These are phyloP conservation scores for Centropyge bicolor DNA, from an alignment of 2,797 vertebrate species.

Conservation along the genomic window DNA sequence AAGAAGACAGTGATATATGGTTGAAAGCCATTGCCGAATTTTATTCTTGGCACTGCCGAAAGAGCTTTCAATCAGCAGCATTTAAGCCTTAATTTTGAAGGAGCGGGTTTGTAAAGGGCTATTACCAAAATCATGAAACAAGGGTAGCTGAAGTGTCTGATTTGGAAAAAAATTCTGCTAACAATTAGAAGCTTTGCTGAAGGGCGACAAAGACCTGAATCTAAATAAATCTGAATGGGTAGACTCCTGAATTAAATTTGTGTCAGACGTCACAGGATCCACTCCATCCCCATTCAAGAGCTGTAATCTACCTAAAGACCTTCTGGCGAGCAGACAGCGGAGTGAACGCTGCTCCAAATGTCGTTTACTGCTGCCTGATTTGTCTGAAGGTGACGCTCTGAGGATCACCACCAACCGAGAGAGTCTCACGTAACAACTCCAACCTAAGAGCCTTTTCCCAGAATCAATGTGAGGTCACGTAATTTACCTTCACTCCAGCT, in stretches of 20 bases:
- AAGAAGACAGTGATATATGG: too few relatives aligned
- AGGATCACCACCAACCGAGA: slow-evolving; percentile 19
- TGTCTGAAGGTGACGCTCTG: slow-evolving; percentile 24
- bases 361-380: slow-evolving; percentile 23
- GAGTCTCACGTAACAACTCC: not conserved
- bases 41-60: too few relatives aligned
- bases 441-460: slow-evolving; percentile 23
- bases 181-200: not conserved
- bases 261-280: slow-evolving; percentile 12
- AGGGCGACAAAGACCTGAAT: not conserved
- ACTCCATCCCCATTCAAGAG: slow-evolving; percentile 20
- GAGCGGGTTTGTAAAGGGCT: too few relatives aligned
- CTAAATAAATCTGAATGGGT: not conserved
- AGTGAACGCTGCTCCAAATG: slow-evolving; percentile 1
- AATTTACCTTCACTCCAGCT: slow-evolving; percentile 9
- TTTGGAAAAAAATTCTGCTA: not conserved
- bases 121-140: too few relatives aligned
- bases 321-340: slow-evolving; percentile 22
- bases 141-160: not conserved
- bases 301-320: slow-evolving; percentile 41
- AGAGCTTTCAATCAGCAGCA: too few relatives aligned
- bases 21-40: too few relatives aligned
- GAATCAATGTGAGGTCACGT: slow-evolving; percentile 10
- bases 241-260: slow-evolving; percentile 10
- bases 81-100: too few relatives aligned